Percentiles rank a stretch among this genome's conserved stretches.
phyloP scores from a whole-genome alignment of 2,888 invertebrate genomes.

The Lasiommata megera region DNA sequence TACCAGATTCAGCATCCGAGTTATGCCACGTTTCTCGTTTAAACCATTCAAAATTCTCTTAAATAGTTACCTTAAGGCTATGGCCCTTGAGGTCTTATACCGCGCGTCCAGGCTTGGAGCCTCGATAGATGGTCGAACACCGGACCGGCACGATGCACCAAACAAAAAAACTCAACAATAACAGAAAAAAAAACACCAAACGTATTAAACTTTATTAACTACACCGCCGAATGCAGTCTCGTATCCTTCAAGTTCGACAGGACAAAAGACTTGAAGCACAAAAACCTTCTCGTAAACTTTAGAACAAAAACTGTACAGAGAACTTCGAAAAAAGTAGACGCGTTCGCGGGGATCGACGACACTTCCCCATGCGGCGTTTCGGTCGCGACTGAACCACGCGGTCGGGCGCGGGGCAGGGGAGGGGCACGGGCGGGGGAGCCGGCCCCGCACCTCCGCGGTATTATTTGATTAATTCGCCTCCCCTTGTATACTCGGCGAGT shows the following conservation, averaged over 20 bases:
- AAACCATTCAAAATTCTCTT: slow-evolving; percentile 34
- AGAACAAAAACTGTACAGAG: slow-evolving; percentile 72
- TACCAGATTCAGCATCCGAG: slow-evolving; percentile 12
- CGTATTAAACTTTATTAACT: slow-evolving; percentile 70
- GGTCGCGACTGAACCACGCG: slow-evolving; percentile 78
- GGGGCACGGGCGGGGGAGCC: slow-evolving; percentile 42
- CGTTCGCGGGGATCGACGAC: slow-evolving; percentile 65
- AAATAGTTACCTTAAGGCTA: slow-evolving; percentile 78
- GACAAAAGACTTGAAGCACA: slow-evolving; percentile 66
- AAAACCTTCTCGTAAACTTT: slow-evolving; percentile 74
- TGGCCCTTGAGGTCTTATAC: slow-evolving; percentile 66
- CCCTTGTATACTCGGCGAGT: slow-evolving; percentile 78
- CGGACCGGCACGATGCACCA: slow-evolving; percentile 78
- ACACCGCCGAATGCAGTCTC: slow-evolving; percentile 64
- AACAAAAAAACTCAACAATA: slow-evolving; percentile 78
- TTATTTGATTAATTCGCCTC: slow-evolving; percentile 82
- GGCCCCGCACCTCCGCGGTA: slow-evolving; percentile 67
- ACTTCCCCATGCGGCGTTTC: slow-evolving; percentile 74
- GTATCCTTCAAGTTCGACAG: slow-evolving; percentile 60
- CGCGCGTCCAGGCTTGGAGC: slow-evolving; percentile 71
- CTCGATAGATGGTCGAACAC: slow-evolving; percentile 71
- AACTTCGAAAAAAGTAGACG: slow-evolving; percentile 80
- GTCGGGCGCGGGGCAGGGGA: slow-evolving; percentile 53
- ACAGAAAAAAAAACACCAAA: slow-evolving; percentile 73
- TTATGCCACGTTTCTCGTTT: slow-evolving; percentile 16